Evolutionary conservation across 1,140 invertebrate species (phyloP).

Genomic region (Gyrodactylus salaris): DNA sequence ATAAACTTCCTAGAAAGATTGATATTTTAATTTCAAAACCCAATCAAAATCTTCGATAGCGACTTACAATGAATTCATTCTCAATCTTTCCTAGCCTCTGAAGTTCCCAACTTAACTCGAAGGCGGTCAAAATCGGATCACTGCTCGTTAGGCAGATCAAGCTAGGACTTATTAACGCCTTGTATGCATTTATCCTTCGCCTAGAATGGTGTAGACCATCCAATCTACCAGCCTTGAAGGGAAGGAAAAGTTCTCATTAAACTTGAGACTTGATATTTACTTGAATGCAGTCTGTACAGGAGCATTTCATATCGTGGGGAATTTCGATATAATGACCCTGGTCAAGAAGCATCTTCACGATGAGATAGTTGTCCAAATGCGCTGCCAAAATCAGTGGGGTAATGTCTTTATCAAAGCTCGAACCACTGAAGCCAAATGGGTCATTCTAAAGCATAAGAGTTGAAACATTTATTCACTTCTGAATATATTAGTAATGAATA

Average conservation of each 20-base stretch:
- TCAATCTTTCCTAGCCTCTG: conserved; percentile 58
- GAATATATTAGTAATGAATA: too few relatives aligned
- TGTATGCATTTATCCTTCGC: conserved; percentile 47
- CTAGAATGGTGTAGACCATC: conserved; percentile 43
- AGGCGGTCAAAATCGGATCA: conserved; percentile 66
- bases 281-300: conserved; percentile 16
- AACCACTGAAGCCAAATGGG: conserved; percentile 12
- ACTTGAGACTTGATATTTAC: background rate
- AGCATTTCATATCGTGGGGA: conserved; percentile 19
- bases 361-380: conserved; percentile 84
- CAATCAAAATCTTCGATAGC: conserved; percentile 42
- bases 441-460: too few relatives aligned
- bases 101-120: conserved; percentile 65
- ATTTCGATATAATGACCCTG: conserved; percentile 17
- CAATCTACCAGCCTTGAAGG: conserved; percentile 27
- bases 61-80: conserved; percentile 54
- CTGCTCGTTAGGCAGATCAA: conserved; percentile 48
- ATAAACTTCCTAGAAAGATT: conserved; percentile 28
- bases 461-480: too few relatives aligned
- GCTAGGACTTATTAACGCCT: conserved; percentile 39
- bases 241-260: background rate
- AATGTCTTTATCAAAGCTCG: conserved; percentile 62
- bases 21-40: background rate
- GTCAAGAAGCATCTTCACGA: conserved; percentile 77
- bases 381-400: conserved; percentile 73